Evolutionary conservation across 1,140 invertebrate species (phyloP).

Genomic region (Neuroterus valhalla): DNA sequence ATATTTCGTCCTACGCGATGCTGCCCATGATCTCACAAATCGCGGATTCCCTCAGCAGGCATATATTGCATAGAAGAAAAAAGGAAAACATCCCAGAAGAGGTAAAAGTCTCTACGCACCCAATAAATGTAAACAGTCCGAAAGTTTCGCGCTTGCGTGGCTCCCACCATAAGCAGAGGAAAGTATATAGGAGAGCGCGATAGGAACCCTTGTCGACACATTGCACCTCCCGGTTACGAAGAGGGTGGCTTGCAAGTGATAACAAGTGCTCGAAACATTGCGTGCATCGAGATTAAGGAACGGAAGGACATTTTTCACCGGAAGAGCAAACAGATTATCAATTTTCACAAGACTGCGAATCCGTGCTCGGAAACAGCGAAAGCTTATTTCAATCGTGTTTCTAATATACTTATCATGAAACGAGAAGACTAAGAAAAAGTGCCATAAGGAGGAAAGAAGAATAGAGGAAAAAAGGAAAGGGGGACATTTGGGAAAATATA

Average conservation of each 20-base stretch:
- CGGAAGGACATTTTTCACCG: background rate
- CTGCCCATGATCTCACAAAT: background rate
- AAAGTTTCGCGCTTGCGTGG: constrained; percentile 49
- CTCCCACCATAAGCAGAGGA: constrained; percentile 38
- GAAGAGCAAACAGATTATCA: background rate
- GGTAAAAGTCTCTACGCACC: background rate
- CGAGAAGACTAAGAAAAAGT: background rate
- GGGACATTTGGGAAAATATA: background rate
- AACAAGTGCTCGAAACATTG: background rate
- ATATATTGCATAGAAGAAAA: constrained; percentile 1
- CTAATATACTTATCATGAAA: background rate
- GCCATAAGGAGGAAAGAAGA: background rate
- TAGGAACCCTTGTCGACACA: constrained; percentile 44
- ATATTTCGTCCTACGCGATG: background rate
- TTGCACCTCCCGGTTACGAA: constrained; percentile 34
- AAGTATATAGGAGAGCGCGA: constrained; percentile 53
- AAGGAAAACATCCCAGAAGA: background rate
- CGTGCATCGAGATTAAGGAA: constrained; percentile 2
- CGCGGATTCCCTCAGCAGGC: background rate
- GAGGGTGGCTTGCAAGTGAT: constrained; percentile 19
- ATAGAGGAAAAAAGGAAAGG: background rate
- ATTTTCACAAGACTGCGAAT: background rate
- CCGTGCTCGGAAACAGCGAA: background rate
- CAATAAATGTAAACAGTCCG: constrained; percentile 35
- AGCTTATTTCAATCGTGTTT: background rate